Conservation (phyloP, 2,888 invertebrate species). For the Digitonthophagus gazella region DNA sequence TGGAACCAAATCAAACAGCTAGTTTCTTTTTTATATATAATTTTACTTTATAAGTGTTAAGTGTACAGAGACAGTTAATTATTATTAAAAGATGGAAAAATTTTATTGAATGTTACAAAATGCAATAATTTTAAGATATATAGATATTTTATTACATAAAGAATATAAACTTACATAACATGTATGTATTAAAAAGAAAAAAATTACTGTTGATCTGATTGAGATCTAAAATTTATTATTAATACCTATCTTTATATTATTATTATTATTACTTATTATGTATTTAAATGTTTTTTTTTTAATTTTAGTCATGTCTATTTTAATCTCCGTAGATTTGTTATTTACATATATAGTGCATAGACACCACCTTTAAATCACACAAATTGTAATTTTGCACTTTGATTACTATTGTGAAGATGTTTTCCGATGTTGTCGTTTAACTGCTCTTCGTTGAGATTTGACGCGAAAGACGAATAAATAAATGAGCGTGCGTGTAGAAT, state of each 20-base stretch:
- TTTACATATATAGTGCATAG: constrained; percentile 5
- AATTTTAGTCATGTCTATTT: neutral
- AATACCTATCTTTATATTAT: too few species aligned
- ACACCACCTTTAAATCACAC: neutral
- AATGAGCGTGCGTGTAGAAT: neutral
- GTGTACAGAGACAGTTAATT: constrained; percentile 19
- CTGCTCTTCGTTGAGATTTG: neutral
- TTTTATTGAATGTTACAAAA: constrained; percentile 29
- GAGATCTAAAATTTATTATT: constrained; percentile 20
- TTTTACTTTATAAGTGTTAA: constrained; percentile 24
- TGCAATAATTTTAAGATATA: constrained; percentile 30
- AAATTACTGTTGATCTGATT: constrained; percentile 23
- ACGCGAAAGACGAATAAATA: too few species aligned
- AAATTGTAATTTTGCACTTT: neutral
- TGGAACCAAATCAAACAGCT: constrained; percentile 24
- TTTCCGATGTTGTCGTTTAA: neutral
- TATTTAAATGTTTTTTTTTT: constrained; percentile 1
- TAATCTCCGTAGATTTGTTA: constrained; percentile 6
- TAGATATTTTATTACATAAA: constrained; percentile 7
- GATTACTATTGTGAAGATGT: neutral
- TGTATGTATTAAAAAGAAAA: constrained; percentile 3
- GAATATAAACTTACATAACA: neutral
- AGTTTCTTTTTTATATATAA: constrained; percentile 19
- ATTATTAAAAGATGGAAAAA: constrained; percentile 24
- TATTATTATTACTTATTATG: constrained; percentile 11